These are phyloP conservation scores for Metridium senile DNA, from an alignment of 92 coral and sea anemone species.

Conservation along the genomic window DNA sequence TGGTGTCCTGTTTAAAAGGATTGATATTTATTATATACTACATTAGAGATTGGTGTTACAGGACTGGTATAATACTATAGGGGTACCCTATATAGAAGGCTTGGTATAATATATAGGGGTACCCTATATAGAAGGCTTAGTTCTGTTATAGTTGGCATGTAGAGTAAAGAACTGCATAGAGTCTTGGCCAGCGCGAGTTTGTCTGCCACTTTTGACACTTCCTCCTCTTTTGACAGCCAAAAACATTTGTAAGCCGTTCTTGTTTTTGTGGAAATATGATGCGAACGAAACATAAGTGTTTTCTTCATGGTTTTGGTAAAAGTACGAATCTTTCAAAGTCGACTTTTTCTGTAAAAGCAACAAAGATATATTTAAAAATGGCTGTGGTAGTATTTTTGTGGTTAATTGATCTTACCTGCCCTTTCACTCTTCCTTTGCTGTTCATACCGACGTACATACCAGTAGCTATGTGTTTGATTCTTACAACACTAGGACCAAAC, in stretches of 20 bases:
- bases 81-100: neutral
- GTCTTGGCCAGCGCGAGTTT: slow-evolving; percentile 84
- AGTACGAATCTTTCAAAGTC: slow-evolving; percentile 45
- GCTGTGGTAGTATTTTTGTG: no score
- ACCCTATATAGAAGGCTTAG: neutral
- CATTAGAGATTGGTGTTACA: no score
- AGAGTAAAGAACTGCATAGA: slow-evolving; percentile 63
- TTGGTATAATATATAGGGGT: neutral
- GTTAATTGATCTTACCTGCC: slow-evolving; percentile 45
- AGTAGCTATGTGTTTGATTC: slow-evolving; percentile 62
- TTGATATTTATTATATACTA: no score
- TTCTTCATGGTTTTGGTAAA: slow-evolving; percentile 90
- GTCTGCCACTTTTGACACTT: slow-evolving; percentile 48
- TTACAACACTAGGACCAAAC: slow-evolving; percentile 79
- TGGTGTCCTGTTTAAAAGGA: no score
- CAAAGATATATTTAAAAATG: no score
- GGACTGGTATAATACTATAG: no score
- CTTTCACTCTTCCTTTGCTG: slow-evolving; percentile 62
- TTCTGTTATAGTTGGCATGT: neutral
- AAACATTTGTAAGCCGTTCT: slow-evolving; percentile 75
- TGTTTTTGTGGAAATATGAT: slow-evolving; percentile 68
- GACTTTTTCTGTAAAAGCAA: slow-evolving; percentile 47
- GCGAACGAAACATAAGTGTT: slow-evolving; percentile 82
- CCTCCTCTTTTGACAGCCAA: slow-evolving; percentile 75
- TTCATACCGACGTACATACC: slow-evolving; percentile 69